A percentile compares a stretch with the other conserved stretches of the same genome.
These are phyloP conservation scores for Oligia fasciuncula DNA, from an alignment of 2,888 invertebrate species.

Conservation along the genomic window DNA sequence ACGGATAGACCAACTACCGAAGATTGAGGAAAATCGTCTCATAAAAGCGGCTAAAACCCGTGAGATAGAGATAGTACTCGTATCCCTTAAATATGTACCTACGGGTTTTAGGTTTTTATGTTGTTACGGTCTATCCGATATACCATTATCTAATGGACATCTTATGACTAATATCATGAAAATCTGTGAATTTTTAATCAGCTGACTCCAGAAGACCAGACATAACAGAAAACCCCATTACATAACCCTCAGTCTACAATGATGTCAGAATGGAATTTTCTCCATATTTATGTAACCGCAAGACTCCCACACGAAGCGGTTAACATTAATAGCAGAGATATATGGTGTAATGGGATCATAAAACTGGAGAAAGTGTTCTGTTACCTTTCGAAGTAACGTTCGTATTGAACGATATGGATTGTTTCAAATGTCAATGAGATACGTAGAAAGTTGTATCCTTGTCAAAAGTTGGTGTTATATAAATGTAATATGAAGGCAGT, in stretches of 20 bases:
- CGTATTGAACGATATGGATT: constrained; percentile 43
- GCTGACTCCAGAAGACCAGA: background rate
- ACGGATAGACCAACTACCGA: background rate
- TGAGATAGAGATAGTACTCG: background rate
- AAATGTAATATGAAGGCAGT: constrained; percentile 22
- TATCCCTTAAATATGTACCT: background rate
- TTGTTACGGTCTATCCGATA: too few relatives aligned
- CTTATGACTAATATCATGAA: background rate
- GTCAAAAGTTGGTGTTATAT: constrained; percentile 30
- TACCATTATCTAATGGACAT: too few relatives aligned
- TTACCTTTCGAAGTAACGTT: constrained; percentile 39
- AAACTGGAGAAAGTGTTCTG: constrained; percentile 57
- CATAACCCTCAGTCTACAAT: constrained; percentile 35
- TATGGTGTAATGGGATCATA: constrained; percentile 50
- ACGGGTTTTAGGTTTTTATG: too few relatives aligned
- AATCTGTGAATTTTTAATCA: too few relatives aligned
- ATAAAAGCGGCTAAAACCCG: too few relatives aligned
- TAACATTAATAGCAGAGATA: constrained; percentile 35
- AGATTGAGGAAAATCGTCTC: background rate
- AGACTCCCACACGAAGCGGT: constrained; percentile 43
- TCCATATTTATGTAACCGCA: constrained; percentile 39
- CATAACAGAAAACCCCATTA: constrained; percentile 16
- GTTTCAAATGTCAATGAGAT: constrained; percentile 50
- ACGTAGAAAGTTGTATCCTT: constrained; percentile 58
- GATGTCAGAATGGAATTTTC: constrained; percentile 31